Conservation (phyloP, 2,113 vertebrate species). For the Hydropotes inermis region DNA sequence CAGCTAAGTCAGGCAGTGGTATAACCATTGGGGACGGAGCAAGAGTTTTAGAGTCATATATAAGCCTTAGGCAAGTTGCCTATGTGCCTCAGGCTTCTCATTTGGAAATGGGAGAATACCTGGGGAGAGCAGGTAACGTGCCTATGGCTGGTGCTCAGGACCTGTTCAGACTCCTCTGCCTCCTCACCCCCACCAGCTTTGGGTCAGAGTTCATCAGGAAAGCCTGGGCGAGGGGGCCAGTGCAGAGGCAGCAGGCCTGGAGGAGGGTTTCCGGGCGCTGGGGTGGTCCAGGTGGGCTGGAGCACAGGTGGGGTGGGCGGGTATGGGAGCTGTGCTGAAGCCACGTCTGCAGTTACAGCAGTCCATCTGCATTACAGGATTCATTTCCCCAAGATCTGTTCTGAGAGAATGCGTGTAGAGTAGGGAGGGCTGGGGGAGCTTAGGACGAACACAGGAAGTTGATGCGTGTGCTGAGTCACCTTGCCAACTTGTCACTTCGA, state of each 20-base stretch:
- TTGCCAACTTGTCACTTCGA: accelerated
- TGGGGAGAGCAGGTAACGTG: neutral
- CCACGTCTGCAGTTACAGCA: neutral
- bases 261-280: accelerated
- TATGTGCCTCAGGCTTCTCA: neutral
- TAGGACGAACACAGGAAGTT: neutral
- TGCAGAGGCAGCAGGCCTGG: neutral
- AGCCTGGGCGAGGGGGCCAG: neutral
- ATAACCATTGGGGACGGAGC: neutral
- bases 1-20: neutral
- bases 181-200: neutral
- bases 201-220: neutral
- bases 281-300: neutral
- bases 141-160: neutral
- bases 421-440: neutral
- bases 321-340: neutral
- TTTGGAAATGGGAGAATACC: neutral
- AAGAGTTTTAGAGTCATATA: neutral
- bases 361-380: neutral
- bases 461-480: neutral
- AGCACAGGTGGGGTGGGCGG: neutral
- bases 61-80: neutral
- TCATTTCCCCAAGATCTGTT: neutral
- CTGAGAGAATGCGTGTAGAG: neutral
- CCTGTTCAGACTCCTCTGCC: neutral